Conservation (phyloP, 1,140 invertebrate species). For the Vanessa atalanta region DNA sequence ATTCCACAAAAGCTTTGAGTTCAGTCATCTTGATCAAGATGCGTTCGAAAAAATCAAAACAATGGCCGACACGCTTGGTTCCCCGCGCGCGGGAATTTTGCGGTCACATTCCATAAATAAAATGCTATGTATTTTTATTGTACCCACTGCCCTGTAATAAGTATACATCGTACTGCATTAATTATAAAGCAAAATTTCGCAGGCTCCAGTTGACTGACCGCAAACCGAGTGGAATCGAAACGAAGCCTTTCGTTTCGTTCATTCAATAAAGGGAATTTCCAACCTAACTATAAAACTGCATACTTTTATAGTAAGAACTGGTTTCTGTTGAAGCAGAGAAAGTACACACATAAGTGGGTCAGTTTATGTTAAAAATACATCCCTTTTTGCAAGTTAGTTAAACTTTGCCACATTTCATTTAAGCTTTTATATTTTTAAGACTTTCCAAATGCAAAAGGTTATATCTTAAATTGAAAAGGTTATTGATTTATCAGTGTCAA, state of each 20-base stretch:
- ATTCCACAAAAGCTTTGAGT: neutral
- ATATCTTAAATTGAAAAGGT: too few relatives aligned
- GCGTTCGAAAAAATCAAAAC: slow-evolving; percentile 17
- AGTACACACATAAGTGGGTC: slow-evolving; percentile 3
- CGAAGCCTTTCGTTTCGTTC: slow-evolving; percentile 38
- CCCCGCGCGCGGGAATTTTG: slow-evolving; percentile 23
- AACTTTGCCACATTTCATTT: neutral
- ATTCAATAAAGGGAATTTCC: slow-evolving; percentile 29
- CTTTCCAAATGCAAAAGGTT: too few relatives aligned
- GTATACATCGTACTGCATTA: neutral
- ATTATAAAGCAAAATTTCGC: slow-evolving; percentile 4
- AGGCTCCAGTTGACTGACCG: neutral
- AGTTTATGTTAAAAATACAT: neutral
- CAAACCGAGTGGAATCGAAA: slow-evolving; percentile 18
- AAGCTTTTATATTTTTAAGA: neutral
- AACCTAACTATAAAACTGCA: slow-evolving; percentile 5
- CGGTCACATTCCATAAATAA: slow-evolving; percentile 21
- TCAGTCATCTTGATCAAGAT: slow-evolving; percentile 14
- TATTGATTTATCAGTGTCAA: too few relatives aligned
- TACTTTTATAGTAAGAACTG: slow-evolving; percentile 3
- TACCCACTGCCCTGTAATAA: neutral
- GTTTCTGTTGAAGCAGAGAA: neutral
- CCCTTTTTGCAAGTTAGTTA: neutral
- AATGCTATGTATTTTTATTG: slow-evolving; percentile 2
- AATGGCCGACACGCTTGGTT: slow-evolving; percentile 18